These are phyloP conservation scores for Talpa occidentalis DNA, from an alignment of 2,113 vertebrate genomes.

Conservation along the genomic window DNA sequence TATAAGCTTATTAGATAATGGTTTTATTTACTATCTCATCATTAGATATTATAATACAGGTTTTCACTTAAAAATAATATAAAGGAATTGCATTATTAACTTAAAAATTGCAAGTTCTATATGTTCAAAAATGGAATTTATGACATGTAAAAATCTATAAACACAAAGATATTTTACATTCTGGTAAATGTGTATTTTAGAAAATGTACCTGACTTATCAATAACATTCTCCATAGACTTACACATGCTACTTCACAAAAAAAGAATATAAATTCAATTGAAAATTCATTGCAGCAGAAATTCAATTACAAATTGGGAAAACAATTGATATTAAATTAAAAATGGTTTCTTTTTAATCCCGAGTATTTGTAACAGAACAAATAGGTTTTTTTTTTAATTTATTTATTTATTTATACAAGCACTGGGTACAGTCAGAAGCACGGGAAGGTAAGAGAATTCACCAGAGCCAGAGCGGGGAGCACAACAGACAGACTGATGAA, in stretches of 20 bases:
- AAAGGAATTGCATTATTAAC: not conserved
- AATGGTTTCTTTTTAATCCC: not conserved
- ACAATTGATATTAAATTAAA: not conserved
- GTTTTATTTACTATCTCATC: not conserved
- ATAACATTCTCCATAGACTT: not conserved
- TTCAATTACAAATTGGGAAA: not conserved
- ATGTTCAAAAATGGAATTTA: not conserved
- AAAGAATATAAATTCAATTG: not conserved
- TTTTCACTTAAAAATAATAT: not conserved
- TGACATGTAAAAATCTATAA: not conserved
- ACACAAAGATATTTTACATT: not conserved
- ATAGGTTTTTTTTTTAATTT: no score
- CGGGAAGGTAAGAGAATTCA: no score
- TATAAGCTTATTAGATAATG: not conserved
- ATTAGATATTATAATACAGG: not conserved
- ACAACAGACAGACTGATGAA: no score
- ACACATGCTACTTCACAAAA: not conserved
- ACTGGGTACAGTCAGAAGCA: no score
- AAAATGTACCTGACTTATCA: not conserved
- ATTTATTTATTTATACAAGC: no score
- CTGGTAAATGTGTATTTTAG: not conserved
- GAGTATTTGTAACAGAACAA: not conserved
- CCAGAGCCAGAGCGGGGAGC: no score
- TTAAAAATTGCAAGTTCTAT: not conserved
- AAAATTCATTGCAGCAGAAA: not conserved